Conservation (phyloP, 1,140 invertebrate genomes). For the Brachionus sp. region DNA sequence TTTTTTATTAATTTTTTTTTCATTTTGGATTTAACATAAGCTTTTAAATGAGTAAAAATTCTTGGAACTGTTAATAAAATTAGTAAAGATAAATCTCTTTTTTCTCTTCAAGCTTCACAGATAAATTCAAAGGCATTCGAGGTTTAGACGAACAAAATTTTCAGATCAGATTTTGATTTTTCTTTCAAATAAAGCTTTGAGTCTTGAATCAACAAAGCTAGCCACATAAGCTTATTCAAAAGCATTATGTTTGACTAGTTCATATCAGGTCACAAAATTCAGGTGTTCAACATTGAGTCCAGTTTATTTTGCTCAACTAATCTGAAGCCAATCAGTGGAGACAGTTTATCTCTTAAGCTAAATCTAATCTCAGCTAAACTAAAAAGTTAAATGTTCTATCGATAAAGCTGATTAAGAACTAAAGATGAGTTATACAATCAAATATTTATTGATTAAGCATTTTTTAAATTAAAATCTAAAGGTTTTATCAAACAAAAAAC, state of each 20-base stretch:
- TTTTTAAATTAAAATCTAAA: not conserved
- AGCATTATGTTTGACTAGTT: not conserved
- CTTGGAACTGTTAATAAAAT: slow-evolving; percentile 23
- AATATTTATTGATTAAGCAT: slow-evolving; percentile 26
- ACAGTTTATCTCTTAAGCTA: not conserved
- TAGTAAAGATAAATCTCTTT: slow-evolving; percentile 11
- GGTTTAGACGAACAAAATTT: not conserved
- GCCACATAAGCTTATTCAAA: not conserved
- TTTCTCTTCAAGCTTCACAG: not conserved
- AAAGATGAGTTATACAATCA: slow-evolving; percentile 14
- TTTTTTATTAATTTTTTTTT: slow-evolving; percentile 42
- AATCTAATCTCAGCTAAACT: not conserved
- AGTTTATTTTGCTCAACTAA: not conserved
- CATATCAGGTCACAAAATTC: not conserved
- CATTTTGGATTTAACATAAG: slow-evolving; percentile 33
- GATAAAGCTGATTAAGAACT: not conserved
- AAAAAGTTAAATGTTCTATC: not conserved
- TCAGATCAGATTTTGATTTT: not conserved
- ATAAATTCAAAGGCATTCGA: not conserved
- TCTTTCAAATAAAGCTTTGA: not conserved
- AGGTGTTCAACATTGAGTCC: not conserved
- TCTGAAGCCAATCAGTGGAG: not conserved
- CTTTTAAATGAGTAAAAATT: slow-evolving; percentile 1
- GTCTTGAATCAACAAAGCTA: not conserved
- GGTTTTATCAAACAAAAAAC: not conserved